Conservation (phyloP, 1,140 invertebrate genomes). For the Drosophila truncata region DNA sequence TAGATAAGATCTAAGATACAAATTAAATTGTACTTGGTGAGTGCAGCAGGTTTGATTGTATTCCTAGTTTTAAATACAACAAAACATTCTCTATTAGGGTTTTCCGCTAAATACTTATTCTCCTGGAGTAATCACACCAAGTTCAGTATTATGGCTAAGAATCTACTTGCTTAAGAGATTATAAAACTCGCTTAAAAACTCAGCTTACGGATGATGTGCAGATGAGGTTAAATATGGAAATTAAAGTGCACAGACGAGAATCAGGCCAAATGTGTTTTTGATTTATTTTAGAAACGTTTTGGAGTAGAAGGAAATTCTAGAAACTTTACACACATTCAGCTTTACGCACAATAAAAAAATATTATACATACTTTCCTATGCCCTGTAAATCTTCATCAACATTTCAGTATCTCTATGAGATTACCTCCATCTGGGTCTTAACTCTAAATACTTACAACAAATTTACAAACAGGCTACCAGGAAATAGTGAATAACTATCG, state of each 20-base stretch:
- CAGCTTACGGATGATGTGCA: neutral
- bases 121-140: constrained; percentile 19
- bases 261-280: neutral
- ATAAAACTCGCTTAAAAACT: constrained; percentile 2
- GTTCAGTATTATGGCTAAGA: constrained; percentile 36
- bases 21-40: constrained; percentile 20
- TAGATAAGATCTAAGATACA: neutral
- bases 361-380: neutral
- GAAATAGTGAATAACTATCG: constrained; percentile 12
- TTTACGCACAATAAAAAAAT: constrained; percentile 9
- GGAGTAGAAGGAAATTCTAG: neutral
- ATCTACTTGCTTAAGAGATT: constrained; percentile 29
- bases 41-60: constrained; percentile 1
- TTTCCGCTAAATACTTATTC: constrained; percentile 14
- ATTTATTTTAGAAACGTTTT: neutral
- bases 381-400: neutral
- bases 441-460: constrained; percentile 19
- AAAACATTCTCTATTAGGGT: constrained; percentile 17
- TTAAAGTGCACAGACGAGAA: neutral
- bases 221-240: constrained; percentile 6
- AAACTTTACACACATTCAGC: constrained; percentile 2
- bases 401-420: constrained; percentile 19
- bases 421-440: constrained; percentile 8
- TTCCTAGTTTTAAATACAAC: constrained; percentile 13
- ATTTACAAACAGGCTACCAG: constrained; percentile 7